Evolutionary conservation across 2,888 invertebrate species (phyloP).

Genomic region (Hipparchia semele): DNA sequence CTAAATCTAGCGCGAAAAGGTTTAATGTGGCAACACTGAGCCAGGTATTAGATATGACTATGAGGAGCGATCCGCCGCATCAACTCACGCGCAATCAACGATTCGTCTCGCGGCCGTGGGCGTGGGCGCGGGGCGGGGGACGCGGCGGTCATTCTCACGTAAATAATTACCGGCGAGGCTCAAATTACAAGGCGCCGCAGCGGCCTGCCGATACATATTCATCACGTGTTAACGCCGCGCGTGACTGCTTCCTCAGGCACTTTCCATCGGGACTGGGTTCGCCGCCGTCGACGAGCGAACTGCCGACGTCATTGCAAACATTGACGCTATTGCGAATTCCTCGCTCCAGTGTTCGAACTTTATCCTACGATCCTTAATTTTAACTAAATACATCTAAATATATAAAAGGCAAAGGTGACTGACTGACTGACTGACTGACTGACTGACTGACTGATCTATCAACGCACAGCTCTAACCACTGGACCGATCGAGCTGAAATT

Average conservation of each 20-base stretch:
- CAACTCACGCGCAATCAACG: constrained; percentile 71
- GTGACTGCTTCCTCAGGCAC: constrained; percentile 79
- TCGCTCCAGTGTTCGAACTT: neutral
- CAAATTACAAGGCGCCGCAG: constrained; percentile 81
- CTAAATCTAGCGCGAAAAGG: too few relatives aligned
- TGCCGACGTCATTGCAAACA: constrained; percentile 1
- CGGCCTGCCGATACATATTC: constrained; percentile 78
- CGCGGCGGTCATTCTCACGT: constrained; percentile 72
- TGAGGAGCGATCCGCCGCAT: constrained; percentile 63
- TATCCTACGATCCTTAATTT: too few relatives aligned
- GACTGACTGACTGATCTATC: too few relatives aligned
- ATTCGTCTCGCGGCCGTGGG: constrained; percentile 69
- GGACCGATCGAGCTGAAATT: too few relatives aligned
- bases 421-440: too few relatives aligned
- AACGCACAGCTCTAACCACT: too few relatives aligned
- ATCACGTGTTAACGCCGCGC: constrained; percentile 78
- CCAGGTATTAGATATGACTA: constrained; percentile 31
- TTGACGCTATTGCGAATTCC: neutral
- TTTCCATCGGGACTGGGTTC: constrained; percentile 29
- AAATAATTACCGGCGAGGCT: constrained; percentile 81
- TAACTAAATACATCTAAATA: too few relatives aligned
- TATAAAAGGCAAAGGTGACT: too few relatives aligned
- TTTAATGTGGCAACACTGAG: neutral
- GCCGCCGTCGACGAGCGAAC: neutral
- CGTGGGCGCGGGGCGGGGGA: constrained; percentile 45